A percentile compares a stretch with the other conserved stretches of the same genome.
phyloP scores from a whole-genome alignment of 92 coral and sea anemone genomes.

The Heliopora coerulea region DNA sequence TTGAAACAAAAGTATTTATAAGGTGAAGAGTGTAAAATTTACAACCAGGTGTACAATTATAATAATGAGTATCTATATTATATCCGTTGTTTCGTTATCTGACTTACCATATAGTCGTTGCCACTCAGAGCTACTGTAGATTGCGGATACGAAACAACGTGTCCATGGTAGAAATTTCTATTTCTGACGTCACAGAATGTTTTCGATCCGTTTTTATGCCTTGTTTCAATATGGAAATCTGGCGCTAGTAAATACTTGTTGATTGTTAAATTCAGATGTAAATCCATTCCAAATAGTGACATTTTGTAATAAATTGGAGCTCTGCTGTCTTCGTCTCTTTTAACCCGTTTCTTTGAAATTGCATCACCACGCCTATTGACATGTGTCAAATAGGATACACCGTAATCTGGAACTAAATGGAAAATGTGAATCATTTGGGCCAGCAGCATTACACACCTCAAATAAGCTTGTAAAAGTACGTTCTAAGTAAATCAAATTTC shows the following conservation, averaged over 20 bases:
- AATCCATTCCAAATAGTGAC: constrained; percentile 54
- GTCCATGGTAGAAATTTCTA: constrained; percentile 62
- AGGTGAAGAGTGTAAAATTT: too few species aligned
- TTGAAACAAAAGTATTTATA: too few species aligned
- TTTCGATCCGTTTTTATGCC: constrained; percentile 57
- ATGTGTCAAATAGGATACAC: constrained; percentile 19
- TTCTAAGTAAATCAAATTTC: too few species aligned
- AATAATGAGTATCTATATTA: too few species aligned
- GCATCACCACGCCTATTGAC: constrained; percentile 18
- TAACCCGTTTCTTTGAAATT: not conserved
- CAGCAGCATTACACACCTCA: too few species aligned
- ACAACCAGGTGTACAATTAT: too few species aligned
- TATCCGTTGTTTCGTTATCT: too few species aligned
- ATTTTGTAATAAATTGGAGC: constrained; percentile 45
- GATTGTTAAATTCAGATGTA: constrained; percentile 64
- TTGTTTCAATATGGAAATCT: constrained; percentile 53
- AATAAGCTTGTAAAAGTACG: too few species aligned
- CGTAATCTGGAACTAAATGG: constrained; percentile 13
- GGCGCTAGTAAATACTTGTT: constrained; percentile 55
- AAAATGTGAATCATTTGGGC: too few species aligned
- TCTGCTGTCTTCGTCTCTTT: constrained; percentile 12
- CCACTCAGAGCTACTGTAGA: constrained; percentile 71
- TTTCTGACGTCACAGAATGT: constrained; percentile 34
- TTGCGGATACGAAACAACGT: constrained; percentile 70
- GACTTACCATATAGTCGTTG: constrained; percentile 71